phyloP scores from a whole-genome alignment of 2,888 invertebrate species.

The Cosmia pyralina region DNA sequence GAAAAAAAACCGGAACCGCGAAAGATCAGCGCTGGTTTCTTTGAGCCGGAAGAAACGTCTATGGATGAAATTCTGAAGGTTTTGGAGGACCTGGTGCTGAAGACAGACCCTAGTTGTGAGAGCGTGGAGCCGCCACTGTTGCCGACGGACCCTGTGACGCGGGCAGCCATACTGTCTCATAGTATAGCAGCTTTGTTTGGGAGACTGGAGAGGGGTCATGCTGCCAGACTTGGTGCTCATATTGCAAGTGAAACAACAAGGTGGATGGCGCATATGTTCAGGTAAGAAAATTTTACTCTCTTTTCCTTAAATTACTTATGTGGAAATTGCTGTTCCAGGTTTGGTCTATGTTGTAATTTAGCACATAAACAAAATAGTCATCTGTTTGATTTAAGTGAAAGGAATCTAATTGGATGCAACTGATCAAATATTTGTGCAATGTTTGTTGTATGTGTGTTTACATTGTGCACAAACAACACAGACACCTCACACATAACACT shows the following conservation, averaged over 20 bases:
- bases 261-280: slow-evolving; percentile 96
- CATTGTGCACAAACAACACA: slow-evolving; percentile 18
- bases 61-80: slow-evolving; percentile 91
- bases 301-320: slow-evolving; percentile 12
- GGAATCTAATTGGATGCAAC: slow-evolving; percentile 25
- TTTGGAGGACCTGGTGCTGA: slow-evolving; percentile 91
- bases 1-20: slow-evolving; percentile 82
- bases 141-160: slow-evolving; percentile 91
- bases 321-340: background rate
- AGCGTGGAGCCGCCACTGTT: slow-evolving; percentile 91
- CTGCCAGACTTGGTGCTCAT: slow-evolving; percentile 94
- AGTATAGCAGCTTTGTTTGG: slow-evolving; percentile 96
- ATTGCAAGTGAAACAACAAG: slow-evolving; percentile 96
- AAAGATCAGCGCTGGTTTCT: slow-evolving; percentile 88
- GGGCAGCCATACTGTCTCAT: slow-evolving; percentile 94
- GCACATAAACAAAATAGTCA: background rate
- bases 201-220: slow-evolving; percentile 94
- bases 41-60: slow-evolving; percentile 89
- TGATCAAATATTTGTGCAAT: slow-evolving; percentile 34
- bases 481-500: background rate
- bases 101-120: slow-evolving; percentile 91
- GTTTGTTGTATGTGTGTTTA: slow-evolving; percentile 29
- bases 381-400: slow-evolving; percentile 5
- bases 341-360: background rate
- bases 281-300: slow-evolving; percentile 85